Percentiles rank a stretch among this genome's conserved stretches.
Conservation (phyloP, 1,140 invertebrate species). For the Brachystomella parvula region DNA sequence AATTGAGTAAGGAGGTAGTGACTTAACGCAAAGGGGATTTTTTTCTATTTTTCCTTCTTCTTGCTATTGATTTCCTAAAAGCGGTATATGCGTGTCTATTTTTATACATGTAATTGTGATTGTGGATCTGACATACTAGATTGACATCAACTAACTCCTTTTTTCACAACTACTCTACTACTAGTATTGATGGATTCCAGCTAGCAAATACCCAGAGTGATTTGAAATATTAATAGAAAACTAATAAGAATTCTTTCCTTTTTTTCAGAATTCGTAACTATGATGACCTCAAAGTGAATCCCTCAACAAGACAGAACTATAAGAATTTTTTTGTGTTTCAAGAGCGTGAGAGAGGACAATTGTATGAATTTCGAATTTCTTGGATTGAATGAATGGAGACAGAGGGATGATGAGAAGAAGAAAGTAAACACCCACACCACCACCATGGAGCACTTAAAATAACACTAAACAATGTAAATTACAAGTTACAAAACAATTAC, state of each 20-base stretch:
- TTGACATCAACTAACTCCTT: neutral
- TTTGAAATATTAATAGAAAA: no score
- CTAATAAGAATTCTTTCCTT: conserved; percentile 10
- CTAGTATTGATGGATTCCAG: neutral
- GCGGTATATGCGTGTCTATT: neutral
- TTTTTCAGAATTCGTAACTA: conserved; percentile 91
- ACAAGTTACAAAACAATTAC: neutral
- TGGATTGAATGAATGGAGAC: conserved; percentile 12
- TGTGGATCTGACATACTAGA: neutral
- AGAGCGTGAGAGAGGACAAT: conserved; percentile 25
- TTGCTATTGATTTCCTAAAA: neutral
- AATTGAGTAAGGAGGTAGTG: no score
- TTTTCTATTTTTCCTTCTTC: no score
- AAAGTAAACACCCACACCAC: neutral
- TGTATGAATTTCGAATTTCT: conserved; percentile 23
- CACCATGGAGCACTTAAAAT: neutral
- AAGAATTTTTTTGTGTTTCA: conserved; percentile 21
- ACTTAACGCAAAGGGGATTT: no score
- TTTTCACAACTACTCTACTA: neutral
- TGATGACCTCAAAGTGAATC: conserved; percentile 96
- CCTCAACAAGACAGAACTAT: conserved; percentile 35
- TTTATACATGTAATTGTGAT: neutral
- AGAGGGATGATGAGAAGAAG: neutral
- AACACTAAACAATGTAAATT: neutral
- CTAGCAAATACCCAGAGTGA: neutral